phyloP scores from a whole-genome alignment of 2,113 vertebrate species.

The Urocitellus parryii region DNA sequence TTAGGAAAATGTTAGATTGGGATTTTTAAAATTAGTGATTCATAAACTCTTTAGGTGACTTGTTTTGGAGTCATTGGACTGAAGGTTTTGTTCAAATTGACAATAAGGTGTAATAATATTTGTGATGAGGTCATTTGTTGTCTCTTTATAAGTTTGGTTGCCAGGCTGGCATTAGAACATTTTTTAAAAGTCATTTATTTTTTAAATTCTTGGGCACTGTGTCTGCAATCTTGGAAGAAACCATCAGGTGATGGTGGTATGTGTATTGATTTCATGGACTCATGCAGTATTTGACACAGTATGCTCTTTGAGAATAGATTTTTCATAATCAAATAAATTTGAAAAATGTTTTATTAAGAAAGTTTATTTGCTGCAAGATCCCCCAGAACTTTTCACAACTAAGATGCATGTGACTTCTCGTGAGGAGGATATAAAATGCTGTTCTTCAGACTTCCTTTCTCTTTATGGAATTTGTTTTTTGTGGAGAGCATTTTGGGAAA shows the following conservation, averaged over 20 bases:
- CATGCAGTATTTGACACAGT: not conserved
- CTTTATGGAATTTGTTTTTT: not conserved
- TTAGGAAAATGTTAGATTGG: slow-evolving; percentile 6
- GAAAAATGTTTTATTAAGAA: not conserved
- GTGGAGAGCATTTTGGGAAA: not conserved
- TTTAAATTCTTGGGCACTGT: not conserved
- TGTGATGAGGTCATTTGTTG: not conserved
- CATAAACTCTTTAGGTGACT: not conserved
- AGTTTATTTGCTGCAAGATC: not conserved
- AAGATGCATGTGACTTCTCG: not conserved
- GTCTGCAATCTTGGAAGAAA: not conserved
- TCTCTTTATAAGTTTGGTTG: slow-evolving; percentile 15
- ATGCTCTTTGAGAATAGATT: not conserved
- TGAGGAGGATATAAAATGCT: not conserved
- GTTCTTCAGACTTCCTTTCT: not conserved
- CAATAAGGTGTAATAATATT: not conserved
- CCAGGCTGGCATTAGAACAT: not conserved
- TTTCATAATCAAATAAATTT: not conserved
- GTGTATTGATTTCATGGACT: not conserved
- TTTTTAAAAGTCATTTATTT: not conserved
- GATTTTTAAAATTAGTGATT: slow-evolving; percentile 8
- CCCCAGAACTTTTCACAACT: not conserved
- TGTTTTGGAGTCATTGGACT: not conserved
- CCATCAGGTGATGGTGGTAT: not conserved
- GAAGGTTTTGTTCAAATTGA: slow-evolving; percentile 31